phyloP scores from a whole-genome alignment of 2,888 invertebrate genomes.

The Lamellibrachia satsuma region DNA sequence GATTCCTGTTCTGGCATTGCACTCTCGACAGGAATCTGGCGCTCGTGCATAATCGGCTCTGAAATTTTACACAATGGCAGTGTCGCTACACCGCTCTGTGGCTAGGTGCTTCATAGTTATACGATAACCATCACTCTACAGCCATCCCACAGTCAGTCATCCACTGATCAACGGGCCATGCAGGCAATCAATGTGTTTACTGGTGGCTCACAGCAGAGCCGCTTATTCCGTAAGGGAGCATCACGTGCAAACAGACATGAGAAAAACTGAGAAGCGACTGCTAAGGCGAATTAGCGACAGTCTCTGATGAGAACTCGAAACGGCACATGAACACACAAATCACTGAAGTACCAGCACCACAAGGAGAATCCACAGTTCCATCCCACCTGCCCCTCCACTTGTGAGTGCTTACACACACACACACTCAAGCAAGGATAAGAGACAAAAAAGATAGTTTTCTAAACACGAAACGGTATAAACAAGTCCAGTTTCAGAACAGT shows the following conservation, averaged over 20 bases:
- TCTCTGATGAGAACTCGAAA: not conserved
- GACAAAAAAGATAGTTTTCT: not conserved
- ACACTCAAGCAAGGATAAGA: not conserved
- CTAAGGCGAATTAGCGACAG: constrained; percentile 6
- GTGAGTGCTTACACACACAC: not conserved
- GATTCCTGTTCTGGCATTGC: constrained; percentile 14
- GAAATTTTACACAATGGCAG: constrained; percentile 12
- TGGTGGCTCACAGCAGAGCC: not conserved
- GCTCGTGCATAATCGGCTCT: not conserved
- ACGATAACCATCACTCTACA: not conserved
- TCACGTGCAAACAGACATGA: constrained; percentile 4
- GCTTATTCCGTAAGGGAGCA: not conserved
- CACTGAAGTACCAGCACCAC: constrained; percentile 17
- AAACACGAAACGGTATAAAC: not conserved
- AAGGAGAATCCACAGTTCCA: not conserved
- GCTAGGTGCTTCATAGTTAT: not conserved
- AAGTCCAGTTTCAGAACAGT: not conserved
- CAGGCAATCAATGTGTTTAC: constrained; percentile 10
- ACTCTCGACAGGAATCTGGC: not conserved
- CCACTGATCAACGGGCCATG: constrained; percentile 9
- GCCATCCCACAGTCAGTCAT: not conserved
- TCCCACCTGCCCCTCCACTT: not conserved
- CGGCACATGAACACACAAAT: constrained; percentile 10
- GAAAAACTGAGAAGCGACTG: constrained; percentile 4
- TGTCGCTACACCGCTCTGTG: not conserved